phyloP scores from a whole-genome alignment of 1,140 invertebrate genomes.

The Plutomurus gul region DNA sequence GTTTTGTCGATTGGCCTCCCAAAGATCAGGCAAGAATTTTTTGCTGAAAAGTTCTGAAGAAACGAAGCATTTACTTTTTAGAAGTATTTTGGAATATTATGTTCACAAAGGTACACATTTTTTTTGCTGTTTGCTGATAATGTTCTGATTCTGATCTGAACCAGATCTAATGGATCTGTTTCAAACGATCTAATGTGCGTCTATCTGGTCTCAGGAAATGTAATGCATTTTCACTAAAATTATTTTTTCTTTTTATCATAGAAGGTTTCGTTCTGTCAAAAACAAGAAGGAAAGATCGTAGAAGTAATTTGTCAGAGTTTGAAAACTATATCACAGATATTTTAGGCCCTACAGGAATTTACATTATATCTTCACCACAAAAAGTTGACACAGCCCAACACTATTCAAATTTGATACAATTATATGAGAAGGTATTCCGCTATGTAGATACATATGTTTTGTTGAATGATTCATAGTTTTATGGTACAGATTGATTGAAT shows the following conservation, averaged over 20 bases:
- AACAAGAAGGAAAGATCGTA: not conserved
- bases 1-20: constrained; percentile 71
- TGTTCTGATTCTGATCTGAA: not conserved
- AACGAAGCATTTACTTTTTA: constrained; percentile 64
- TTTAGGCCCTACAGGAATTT: not conserved
- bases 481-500: not conserved
- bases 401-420: not conserved
- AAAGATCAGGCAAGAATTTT: constrained; percentile 61
- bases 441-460: not conserved
- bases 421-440: not conserved
- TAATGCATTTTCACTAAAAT: not conserved
- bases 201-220: not conserved
- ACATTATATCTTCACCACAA: not conserved
- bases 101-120: constrained; percentile 60
- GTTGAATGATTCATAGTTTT: not conserved
- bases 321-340: not conserved
- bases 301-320: not conserved
- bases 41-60: constrained; percentile 57
- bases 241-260: constrained; percentile 50
- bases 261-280: constrained; percentile 17
- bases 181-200: no score
- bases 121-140: not conserved
- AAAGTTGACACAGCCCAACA: no score
- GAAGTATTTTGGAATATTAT: constrained; percentile 66
- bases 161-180: not conserved